Conservation (phyloP, 2,797 vertebrate species). For the Pagetopsis macropterus region DNA sequence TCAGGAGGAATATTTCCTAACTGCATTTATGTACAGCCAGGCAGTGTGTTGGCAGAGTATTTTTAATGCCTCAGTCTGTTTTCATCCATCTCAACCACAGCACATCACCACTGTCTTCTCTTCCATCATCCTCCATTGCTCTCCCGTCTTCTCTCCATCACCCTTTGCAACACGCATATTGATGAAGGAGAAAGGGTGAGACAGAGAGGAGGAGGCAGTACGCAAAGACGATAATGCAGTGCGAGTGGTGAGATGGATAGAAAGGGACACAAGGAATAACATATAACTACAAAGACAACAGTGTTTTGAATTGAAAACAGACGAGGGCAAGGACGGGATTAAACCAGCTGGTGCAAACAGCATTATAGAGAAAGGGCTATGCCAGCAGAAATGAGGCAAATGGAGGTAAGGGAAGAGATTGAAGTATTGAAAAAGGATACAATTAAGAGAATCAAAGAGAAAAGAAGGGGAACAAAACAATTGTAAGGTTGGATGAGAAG, state of each 20-base stretch:
- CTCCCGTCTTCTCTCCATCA: constrained; percentile 45
- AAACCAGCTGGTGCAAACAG: constrained; percentile 13
- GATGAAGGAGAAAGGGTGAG: constrained; percentile 48
- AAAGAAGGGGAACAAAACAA: fast-evolving
- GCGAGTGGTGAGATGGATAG: constrained; percentile 37
- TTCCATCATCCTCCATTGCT: constrained; percentile 57
- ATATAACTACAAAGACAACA: constrained; percentile 25
- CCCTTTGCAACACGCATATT: constrained; percentile 36
- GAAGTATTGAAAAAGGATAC: neutral
- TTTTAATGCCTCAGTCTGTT: constrained; percentile 48
- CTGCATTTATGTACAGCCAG: constrained; percentile 48
- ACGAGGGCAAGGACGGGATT: constrained; percentile 20
- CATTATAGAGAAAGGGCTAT: constrained; percentile 2
- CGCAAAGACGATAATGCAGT: constrained; percentile 19
- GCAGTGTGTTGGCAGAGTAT: constrained; percentile 50
- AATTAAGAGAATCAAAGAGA: neutral
- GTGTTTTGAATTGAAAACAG: constrained; percentile 36
- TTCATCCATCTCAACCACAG: constrained; percentile 61
- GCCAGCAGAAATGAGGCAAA: neutral
- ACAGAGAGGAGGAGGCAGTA: constrained; percentile 16
- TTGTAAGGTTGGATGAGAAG: neutral
- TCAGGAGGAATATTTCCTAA: constrained; percentile 56
- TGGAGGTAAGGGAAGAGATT: neutral
- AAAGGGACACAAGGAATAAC: constrained; percentile 9
- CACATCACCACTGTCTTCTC: constrained; percentile 54